Base-by-base conservation (phyloP, 2,888 invertebrate genomes). In the Helleia helle region DNA sequence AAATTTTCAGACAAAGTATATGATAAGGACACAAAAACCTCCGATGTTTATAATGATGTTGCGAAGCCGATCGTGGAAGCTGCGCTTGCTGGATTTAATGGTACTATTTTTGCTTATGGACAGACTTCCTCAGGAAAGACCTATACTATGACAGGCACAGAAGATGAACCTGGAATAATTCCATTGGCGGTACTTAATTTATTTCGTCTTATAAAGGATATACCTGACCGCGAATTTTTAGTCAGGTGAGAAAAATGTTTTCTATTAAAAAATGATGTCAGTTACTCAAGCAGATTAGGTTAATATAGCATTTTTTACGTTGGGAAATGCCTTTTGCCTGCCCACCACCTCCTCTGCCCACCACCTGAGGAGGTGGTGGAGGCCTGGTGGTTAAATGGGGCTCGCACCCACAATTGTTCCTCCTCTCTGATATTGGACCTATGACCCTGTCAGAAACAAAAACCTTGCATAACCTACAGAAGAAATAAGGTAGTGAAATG, bases 111-210 rank as follows among this genome's bases (percentile, higher is more conserved):
- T 76, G 95, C 95, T 0, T 96, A 96, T 65, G 96, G 96, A 4
- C 96, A 96, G 70, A 96, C 95, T 3, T 93, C 94, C 1, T 95
- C 95, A 0, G 96, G 95, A 40, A 95, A 95, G 71, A 95, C 95
- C 0, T 90, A 90, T 56, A 94, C 94, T 0, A 93, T 95, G 91
- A 87, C 92, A 62, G 96, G 96, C 0, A 87, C 87, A 22, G 72
- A 85, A 0, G 55, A 71, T 0, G 88, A 90, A 26, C 90, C 88
- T 0, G 96, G 96, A 1, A 89, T 96, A 5, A 91, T 95, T 57
- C 89, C 89, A 0, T 62, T 91, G 25, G 88, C 94, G 1, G 87
- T 95, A 0, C 69, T 89, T 5, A 87, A 92, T 57, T 86, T 94
- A 25, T 94, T 94, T 62, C 73, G 89, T 26, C 76, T 83, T 38